Evolutionary conservation across 2,797 vertebrate species (phyloP).

Genomic region (Geotrypetes seraphini): DNA sequence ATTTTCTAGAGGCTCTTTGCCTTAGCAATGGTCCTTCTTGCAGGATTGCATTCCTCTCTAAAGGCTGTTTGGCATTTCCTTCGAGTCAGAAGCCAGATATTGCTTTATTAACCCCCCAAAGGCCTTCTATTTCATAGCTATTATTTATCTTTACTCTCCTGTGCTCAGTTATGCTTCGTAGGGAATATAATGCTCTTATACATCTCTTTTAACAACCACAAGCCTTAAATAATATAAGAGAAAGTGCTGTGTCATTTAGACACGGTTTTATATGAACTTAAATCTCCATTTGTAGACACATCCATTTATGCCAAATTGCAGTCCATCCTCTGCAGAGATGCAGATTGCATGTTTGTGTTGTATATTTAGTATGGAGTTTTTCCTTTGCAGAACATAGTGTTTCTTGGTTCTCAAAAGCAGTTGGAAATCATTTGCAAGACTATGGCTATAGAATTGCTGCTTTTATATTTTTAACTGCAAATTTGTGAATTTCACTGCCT

Average conservation of each 20-base stretch:
- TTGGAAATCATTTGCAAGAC: slow-evolving; percentile 90
- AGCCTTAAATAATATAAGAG: slow-evolving; percentile 42
- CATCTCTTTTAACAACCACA: slow-evolving; percentile 46
- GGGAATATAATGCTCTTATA: slow-evolving; percentile 38
- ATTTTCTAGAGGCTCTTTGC: slow-evolving; percentile 21
- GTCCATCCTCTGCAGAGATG: slow-evolving; percentile 75
- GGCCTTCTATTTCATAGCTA: slow-evolving; percentile 15
- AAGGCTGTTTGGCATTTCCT: slow-evolving; percentile 27
- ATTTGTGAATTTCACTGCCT: slow-evolving; percentile 98
- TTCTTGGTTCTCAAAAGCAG: slow-evolving; percentile 82
- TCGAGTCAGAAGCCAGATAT: slow-evolving; percentile 23
- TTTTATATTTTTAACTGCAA: slow-evolving; percentile 87
- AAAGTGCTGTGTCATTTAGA: slow-evolving; percentile 50
- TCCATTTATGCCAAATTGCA: slow-evolving; percentile 84
- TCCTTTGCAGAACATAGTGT: slow-evolving; percentile 77
- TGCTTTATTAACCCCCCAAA: slow-evolving; percentile 15
- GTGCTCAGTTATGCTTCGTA: slow-evolving; percentile 27
- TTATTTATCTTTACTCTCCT: slow-evolving; percentile 23
- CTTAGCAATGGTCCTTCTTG: slow-evolving; percentile 14
- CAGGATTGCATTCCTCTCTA: slow-evolving; percentile 23
- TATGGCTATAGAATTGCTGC: slow-evolving; percentile 93
- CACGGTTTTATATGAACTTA: slow-evolving; percentile 63
- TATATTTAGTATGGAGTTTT: slow-evolving; percentile 86
- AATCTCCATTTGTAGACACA: slow-evolving; percentile 68
- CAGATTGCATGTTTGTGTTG: slow-evolving; percentile 96